Conservation (phyloP, 2,888 invertebrate genomes). For the Mythimna impura region DNA sequence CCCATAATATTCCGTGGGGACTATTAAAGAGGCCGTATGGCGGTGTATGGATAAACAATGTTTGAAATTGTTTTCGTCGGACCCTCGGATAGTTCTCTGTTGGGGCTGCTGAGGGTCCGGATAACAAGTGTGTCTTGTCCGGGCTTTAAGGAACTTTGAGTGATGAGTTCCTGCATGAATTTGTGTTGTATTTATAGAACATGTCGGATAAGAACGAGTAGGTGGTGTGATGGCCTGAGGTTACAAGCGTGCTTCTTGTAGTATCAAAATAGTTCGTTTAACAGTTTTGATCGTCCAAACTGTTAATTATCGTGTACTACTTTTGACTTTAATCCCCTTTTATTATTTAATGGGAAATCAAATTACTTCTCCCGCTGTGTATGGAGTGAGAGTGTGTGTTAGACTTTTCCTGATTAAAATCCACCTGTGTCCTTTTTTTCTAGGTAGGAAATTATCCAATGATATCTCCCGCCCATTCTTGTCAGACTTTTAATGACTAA, state of each 20-base stretch:
- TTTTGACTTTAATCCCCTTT: too few relatives aligned
- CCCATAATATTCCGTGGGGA: conserved; percentile 63
- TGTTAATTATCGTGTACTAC: neutral
- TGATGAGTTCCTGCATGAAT: conserved; percentile 54
- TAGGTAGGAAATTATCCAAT: too few relatives aligned
- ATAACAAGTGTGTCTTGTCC: conserved; percentile 55
- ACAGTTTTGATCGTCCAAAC: neutral
- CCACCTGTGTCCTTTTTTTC: too few relatives aligned
- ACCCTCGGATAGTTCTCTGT: conserved; percentile 52
- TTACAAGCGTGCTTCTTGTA: conserved; percentile 5
- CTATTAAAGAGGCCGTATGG: conserved; percentile 52
- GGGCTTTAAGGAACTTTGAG: conserved; percentile 49
- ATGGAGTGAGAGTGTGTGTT: too few relatives aligned
- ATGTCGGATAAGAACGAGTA: conserved; percentile 1
- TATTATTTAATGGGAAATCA: too few relatives aligned
- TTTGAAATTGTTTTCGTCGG: conserved; percentile 63
- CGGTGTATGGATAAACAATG: conserved; percentile 66
- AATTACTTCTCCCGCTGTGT: too few relatives aligned
- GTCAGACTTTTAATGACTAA: too few relatives aligned
- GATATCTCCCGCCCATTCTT: too few relatives aligned
- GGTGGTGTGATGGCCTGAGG: neutral
- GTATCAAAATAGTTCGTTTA: neutral
- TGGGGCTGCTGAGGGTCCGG: conserved; percentile 14
- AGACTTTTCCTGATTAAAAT: too few relatives aligned
- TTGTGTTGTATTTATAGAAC: conserved; percentile 35